phyloP scores from a whole-genome alignment of 1,140 invertebrate species.

The Drosophila albomicans region DNA sequence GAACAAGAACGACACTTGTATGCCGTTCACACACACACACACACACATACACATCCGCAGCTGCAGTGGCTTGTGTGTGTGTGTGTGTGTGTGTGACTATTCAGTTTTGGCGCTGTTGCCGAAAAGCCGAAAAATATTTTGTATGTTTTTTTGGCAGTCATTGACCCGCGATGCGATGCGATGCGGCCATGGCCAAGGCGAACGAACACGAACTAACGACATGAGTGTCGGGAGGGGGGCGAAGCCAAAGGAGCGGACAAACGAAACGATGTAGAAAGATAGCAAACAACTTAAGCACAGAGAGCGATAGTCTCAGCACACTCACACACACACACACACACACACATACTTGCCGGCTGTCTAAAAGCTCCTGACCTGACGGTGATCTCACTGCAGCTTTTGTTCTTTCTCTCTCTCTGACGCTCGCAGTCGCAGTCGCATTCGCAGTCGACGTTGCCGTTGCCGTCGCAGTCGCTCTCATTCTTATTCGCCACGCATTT shows the following conservation, averaged over 20 bases:
- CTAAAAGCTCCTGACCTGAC: constrained; percentile 46
- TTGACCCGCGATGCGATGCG: constrained; percentile 64
- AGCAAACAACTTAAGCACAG: constrained; percentile 80
- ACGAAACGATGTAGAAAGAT: constrained; percentile 75
- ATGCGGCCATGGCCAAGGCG: constrained; percentile 61
- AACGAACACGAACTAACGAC: constrained; percentile 24
- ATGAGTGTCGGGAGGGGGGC: background rate
- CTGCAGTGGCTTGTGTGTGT: constrained; percentile 23
- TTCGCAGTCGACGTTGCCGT: background rate
- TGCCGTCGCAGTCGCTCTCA: constrained; percentile 5
- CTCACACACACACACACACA: constrained; percentile 6
- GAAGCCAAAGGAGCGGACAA: background rate
- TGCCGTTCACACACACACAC: constrained; percentile 35
- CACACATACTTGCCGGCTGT: background rate
- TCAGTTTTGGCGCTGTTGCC: constrained; percentile 64
- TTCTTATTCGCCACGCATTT: constrained; percentile 31
- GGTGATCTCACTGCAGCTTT: constrained; percentile 54
- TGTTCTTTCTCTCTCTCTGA: constrained; percentile 9
- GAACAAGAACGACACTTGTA: constrained; percentile 73
- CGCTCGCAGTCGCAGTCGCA: background rate
- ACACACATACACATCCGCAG: background rate
- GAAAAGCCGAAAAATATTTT: constrained; percentile 64
- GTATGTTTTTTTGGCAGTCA: constrained; percentile 74
- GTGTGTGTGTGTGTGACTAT: constrained; percentile 60
- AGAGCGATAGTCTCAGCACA: constrained; percentile 61